A percentile compares a stretch with the other conserved stretches of the same genome.
phyloP scores from a whole-genome alignment of 2,113 vertebrate species.

The Chloroceryle aenea region DNA sequence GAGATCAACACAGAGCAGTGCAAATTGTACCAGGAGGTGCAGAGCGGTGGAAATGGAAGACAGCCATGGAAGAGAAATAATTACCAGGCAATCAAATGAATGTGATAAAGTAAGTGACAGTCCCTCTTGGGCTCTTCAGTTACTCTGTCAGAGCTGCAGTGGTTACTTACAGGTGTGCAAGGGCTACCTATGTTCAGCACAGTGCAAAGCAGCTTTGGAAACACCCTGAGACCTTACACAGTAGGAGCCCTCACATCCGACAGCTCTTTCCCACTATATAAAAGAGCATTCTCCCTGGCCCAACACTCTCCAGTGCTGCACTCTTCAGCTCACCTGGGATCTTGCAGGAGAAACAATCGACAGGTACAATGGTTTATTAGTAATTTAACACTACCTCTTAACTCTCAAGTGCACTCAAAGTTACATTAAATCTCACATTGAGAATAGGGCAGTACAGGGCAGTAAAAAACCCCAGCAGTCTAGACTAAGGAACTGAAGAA shows the following conservation, averaged over 20 bases:
- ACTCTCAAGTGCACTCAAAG: background rate
- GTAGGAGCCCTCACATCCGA: background rate
- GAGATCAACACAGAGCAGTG: constrained; percentile 10
- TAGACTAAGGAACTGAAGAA: background rate
- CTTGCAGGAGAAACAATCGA: fast-evolving
- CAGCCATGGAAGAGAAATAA: background rate
- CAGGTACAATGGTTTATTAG: background rate
- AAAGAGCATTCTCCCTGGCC: background rate
- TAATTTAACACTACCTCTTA: background rate
- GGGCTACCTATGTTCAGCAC: background rate
- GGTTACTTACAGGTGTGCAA: background rate
- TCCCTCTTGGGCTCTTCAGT: background rate
- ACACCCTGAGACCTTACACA: background rate
- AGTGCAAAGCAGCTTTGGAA: background rate
- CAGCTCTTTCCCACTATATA: background rate
- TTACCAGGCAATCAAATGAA: background rate
- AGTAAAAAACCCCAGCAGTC: background rate
- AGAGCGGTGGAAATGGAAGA: constrained; percentile 38
- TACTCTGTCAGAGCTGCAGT: background rate
- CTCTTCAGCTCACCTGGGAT: background rate
- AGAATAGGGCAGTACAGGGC: background rate
- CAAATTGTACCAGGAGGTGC: background rate
- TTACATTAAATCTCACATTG: background rate
- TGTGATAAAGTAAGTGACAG: background rate
- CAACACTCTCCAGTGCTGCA: background rate